Evolutionary conservation across 2,113 vertebrate species (phyloP).

Genomic region (Neopipo cinnamomea): DNA sequence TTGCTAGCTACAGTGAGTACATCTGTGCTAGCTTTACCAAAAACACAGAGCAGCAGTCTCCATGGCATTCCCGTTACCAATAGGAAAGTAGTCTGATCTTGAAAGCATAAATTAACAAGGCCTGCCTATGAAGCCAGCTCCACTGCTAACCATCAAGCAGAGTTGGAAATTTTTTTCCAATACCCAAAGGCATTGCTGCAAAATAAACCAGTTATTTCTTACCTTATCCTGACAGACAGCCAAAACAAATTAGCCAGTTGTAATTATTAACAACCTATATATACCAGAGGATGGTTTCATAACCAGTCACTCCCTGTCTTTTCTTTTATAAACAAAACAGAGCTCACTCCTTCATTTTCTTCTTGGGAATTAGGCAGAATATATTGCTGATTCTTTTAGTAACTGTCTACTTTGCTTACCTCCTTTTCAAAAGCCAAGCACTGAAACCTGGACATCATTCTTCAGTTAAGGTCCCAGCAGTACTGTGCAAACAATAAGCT

Average conservation of each 20-base stretch:
- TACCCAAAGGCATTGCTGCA: background rate
- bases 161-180: background rate
- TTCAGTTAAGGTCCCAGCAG: background rate
- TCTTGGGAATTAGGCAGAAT: background rate
- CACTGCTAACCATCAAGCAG: background rate
- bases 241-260: background rate
- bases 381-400: background rate
- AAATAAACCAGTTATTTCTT: background rate
- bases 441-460: background rate
- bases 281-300: background rate
- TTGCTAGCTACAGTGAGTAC: background rate
- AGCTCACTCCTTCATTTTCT: background rate
- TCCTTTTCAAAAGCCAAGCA: background rate
- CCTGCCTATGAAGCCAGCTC: background rate
- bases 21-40: background rate
- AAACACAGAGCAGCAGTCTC: background rate
- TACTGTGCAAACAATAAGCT: background rate
- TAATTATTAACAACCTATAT: background rate
- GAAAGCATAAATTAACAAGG: background rate
- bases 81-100: fast-evolving
- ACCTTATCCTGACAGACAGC: background rate
- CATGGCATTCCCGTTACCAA: background rate
- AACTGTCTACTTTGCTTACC: background rate
- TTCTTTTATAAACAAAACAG: background rate
- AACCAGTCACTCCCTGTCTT: background rate